Conservation (phyloP, 2,797 vertebrate genomes). For the Peromyscus melanophrys region DNA sequence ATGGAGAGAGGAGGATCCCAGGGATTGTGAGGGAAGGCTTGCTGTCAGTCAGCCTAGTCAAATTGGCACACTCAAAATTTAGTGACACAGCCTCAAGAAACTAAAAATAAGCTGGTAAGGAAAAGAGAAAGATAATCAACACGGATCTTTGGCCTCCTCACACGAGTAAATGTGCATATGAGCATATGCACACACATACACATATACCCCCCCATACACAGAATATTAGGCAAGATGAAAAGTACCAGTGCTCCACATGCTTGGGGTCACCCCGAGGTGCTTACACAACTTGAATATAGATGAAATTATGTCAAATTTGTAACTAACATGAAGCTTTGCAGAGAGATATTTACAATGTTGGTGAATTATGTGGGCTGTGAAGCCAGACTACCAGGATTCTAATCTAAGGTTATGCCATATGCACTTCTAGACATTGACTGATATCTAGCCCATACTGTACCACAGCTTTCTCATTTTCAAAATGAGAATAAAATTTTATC, state of each 20-base stretch:
- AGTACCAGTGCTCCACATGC: neutral
- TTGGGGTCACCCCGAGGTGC: neutral
- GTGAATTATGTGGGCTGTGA: neutral
- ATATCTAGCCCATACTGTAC: neutral
- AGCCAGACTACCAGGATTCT: neutral
- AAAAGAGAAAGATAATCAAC: neutral
- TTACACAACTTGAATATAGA: neutral
- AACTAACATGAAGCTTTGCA: neutral
- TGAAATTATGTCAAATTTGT: neutral
- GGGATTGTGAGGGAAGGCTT: neutral
- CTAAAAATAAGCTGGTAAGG: neutral
- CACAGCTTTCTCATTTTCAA: neutral
- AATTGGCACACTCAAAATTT: neutral
- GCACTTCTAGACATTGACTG: neutral
- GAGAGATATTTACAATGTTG: neutral
- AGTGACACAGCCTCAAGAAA: neutral
- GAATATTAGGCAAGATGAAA: neutral
- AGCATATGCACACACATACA: neutral
- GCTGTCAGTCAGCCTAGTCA: neutral
- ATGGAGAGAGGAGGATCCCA: neutral
- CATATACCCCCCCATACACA: neutral
- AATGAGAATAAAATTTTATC: constrained; percentile 15
- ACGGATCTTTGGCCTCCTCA: neutral
- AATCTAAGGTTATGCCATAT: neutral
- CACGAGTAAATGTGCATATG: neutral